These are phyloP conservation scores for Linnaemya vulpina DNA, from an alignment of 2,888 invertebrate species.

Conservation along the genomic window DNA sequence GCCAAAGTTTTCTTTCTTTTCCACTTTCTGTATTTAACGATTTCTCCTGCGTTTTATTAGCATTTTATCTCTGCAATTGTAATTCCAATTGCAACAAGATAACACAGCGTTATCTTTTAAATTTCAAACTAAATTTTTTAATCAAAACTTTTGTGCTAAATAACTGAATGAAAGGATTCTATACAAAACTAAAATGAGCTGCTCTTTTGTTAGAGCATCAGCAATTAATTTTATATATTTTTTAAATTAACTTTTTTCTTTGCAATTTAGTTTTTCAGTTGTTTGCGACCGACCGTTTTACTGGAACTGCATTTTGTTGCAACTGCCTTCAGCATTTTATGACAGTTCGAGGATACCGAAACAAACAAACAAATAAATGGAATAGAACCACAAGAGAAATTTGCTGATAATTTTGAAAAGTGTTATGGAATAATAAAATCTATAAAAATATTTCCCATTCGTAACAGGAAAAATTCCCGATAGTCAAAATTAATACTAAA, in stretches of 20 bases:
- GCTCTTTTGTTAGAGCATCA: slow-evolving; percentile 1
- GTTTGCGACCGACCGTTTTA: neutral
- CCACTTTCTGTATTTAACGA: too few species aligned
- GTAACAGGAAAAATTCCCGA: too few species aligned
- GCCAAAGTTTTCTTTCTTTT: too few species aligned
- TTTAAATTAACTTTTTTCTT: slow-evolving; percentile 25
- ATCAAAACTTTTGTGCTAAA: neutral
- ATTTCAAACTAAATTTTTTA: neutral
- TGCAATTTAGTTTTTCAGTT: neutral
- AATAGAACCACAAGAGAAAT: too few species aligned
- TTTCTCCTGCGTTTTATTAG: neutral
- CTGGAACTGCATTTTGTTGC: too few species aligned
- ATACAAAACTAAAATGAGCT: neutral
- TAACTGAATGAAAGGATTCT: neutral
- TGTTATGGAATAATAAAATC: too few species aligned
- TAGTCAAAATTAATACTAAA: too few species aligned
- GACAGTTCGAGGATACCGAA: too few species aligned
- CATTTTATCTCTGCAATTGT: slow-evolving; percentile 4
- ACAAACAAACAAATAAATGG: too few species aligned
- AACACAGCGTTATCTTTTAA: neutral
- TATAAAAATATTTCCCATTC: too few species aligned
- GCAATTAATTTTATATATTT: slow-evolving; percentile 15
- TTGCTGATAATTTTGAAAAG: too few species aligned
- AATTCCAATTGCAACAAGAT: slow-evolving; percentile 25
- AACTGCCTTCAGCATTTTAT: too few species aligned